phyloP scores from a whole-genome alignment of 2,797 vertebrate genomes.

The Myioborus miniatus region DNA sequence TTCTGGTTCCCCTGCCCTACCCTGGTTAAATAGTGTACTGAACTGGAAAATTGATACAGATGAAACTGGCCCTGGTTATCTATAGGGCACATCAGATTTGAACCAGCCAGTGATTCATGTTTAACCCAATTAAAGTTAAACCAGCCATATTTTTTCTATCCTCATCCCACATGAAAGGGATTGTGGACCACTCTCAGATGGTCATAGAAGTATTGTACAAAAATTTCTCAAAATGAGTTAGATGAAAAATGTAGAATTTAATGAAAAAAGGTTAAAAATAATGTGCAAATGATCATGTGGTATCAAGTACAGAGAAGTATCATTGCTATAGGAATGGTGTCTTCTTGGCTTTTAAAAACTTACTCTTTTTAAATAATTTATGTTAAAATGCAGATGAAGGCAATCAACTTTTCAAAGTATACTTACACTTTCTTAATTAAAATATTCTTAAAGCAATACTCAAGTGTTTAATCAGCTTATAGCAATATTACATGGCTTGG shows the following conservation, averaged over 20 bases:
- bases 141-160: not conserved
- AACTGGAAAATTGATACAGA: conserved; percentile 61
- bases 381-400: not conserved
- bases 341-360: not conserved
- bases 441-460: not conserved
- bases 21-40: conserved; percentile 56
- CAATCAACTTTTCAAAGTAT: not conserved
- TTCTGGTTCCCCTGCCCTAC: not conserved
- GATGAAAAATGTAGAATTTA: not conserved
- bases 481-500: not conserved
- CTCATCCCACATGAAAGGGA: not conserved
- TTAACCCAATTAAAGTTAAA: conserved; percentile 58
- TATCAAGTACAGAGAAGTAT: not conserved
- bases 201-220: not conserved
- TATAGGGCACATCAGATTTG: not conserved
- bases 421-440: not conserved
- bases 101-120: conserved; percentile 27
- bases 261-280: not conserved
- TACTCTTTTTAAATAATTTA: not conserved
- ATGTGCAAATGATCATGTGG: not conserved
- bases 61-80: not conserved
- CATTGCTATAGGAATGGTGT: not conserved
- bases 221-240: not conserved
- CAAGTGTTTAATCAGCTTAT: not conserved
- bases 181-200: not conserved